Evolutionary conservation across 2,797 vertebrate genomes (phyloP).

Genomic region (Sebastes glaucus): DNA sequence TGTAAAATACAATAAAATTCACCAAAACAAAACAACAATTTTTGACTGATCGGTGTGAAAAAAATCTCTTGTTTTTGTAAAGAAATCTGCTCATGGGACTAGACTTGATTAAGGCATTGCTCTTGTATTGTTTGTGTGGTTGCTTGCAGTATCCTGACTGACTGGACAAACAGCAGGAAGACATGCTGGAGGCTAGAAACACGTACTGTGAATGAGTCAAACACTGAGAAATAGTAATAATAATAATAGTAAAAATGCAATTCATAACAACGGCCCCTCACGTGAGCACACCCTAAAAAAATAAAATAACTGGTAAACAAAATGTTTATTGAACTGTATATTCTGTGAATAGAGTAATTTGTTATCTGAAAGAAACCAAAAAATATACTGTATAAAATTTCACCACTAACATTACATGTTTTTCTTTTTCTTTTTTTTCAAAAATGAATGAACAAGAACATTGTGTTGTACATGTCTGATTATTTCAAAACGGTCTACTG

Average conservation of each 20-base stretch:
- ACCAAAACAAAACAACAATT: background rate
- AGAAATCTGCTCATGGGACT: constrained; percentile 26
- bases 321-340: constrained; percentile 74
- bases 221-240: constrained; percentile 70
- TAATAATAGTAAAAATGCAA: constrained; percentile 26
- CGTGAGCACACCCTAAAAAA: constrained; percentile 39
- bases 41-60: constrained; percentile 31
- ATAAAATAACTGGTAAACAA: constrained; percentile 45
- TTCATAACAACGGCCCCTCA: constrained; percentile 45
- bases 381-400: constrained; percentile 71
- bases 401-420: constrained; percentile 53
- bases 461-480: constrained; percentile 62
- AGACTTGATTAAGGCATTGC: constrained; percentile 29
- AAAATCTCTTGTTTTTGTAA: constrained; percentile 37
- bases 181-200: constrained; percentile 27
- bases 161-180: constrained; percentile 26
- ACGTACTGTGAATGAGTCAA: constrained; percentile 78
- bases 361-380: constrained; percentile 76
- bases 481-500: constrained; percentile 57
- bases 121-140: constrained; percentile 38
- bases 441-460: constrained; percentile 49
- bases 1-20: constrained; percentile 24
- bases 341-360: constrained; percentile 80
- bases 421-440: constrained; percentile 2
- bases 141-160: constrained; percentile 40